Evolutionary conservation across 2,113 vertebrate genomes (phyloP), one percentile per base, ranked within the genome.

Genomic region (Morone chrysops): DNA sequence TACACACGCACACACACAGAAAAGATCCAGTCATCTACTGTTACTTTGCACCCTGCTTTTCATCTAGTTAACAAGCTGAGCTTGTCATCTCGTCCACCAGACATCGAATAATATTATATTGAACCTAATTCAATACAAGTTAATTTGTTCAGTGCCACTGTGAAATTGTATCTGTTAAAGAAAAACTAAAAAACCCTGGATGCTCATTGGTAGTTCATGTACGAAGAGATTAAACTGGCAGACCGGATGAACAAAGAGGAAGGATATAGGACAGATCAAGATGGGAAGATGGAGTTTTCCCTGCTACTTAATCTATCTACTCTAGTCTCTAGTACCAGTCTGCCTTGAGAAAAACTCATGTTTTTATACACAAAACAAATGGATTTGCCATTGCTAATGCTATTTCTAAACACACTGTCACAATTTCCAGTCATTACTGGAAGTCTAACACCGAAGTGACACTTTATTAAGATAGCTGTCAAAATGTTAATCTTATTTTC

Each of bases 101-200:
- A 89, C 78, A 67, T 45, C 38, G 56, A 70, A 88, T 85, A 75
- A 82, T 75, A 87, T 78, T 66, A 50, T 66, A 71, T 20, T 82
- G 89, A 89, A 90, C 87, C 83, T 48, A 59, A 25, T 25, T 25
- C 25, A 25, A 25, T 25, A 25, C 25, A 25, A 77, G 86, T 83
- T 91, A 92, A 94, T 94, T 90, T 86, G 71, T 70, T 86, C 87
- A 69, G 68, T 90, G 84, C 73, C 43, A 63, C 84, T 84, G 79
- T 93, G 88, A 92, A 92, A 95, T 93, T 83, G 79, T 78, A 83
- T 86, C 74, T 87, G 68, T 73, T 81, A 80, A 83, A 84, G 77
- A 67, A 62, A 12, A 31, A 61, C 40, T 38, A 38, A 69, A 36
- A 78, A 75, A 31, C 16, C 40, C 0, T 0, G 61, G 65, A 60